phyloP scores from a whole-genome alignment of 2,113 vertebrate genomes.

The Oostethus manadensis region DNA sequence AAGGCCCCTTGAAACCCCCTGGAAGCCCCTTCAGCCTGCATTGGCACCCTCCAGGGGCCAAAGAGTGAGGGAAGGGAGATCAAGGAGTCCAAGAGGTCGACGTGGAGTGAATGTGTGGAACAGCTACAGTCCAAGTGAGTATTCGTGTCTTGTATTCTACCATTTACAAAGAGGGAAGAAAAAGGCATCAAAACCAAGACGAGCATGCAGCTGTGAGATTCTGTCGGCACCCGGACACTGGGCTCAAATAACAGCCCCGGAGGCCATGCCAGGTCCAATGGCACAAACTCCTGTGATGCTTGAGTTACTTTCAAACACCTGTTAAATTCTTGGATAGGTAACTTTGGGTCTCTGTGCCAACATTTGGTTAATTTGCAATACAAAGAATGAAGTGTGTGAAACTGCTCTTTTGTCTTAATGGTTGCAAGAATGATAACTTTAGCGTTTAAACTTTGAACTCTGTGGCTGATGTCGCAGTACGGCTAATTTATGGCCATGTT shows the following conservation, averaged over 20 bases:
- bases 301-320: conserved; percentile 11
- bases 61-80: conserved; percentile 57
- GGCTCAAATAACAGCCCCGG: conserved; percentile 41
- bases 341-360: conserved; percentile 7
- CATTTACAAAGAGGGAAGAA: conserved; percentile 59
- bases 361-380: too few relatives aligned
- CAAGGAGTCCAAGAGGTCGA: conserved; percentile 63
- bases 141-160: conserved; percentile 51
- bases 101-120: conserved; percentile 51
- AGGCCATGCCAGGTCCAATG: conserved; percentile 38
- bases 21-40: conserved; percentile 69
- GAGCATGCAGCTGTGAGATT: conserved; percentile 36
- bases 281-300: conserved; percentile 33
- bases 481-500: too few relatives aligned
- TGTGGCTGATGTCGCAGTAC: too few relatives aligned
- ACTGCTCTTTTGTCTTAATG: too few relatives aligned
- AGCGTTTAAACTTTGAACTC: too few relatives aligned
- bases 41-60: conserved; percentile 63
- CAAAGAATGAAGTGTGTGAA: too few relatives aligned
- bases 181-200: conserved; percentile 47
- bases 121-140: conserved; percentile 64
- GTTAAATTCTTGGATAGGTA: conserved; percentile 33
- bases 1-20: conserved; percentile 78
- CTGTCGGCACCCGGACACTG: conserved; percentile 17
- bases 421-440: too few relatives aligned